Conservation (phyloP, 2,797 vertebrate species). For the Hydrocynus forskahlii region DNA sequence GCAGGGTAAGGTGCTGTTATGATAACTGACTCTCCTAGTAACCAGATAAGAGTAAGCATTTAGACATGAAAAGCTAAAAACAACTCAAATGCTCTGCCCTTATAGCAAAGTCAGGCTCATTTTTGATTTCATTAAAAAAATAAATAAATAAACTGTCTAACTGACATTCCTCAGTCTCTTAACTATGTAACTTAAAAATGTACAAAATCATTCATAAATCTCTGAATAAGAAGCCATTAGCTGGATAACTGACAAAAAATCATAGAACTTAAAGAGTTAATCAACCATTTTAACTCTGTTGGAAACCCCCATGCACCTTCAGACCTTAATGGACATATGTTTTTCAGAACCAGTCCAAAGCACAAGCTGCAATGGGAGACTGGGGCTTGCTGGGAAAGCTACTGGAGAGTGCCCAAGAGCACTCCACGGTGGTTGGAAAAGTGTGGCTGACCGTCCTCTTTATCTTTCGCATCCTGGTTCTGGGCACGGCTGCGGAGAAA, state of each 20-base stretch:
- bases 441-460: constrained; percentile 89
- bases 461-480: constrained; percentile 86
- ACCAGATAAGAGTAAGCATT: constrained; percentile 28
- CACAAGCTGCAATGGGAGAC: constrained; percentile 82
- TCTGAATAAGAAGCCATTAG: neutral
- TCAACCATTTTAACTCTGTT: neutral
- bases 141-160: too few species aligned
- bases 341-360: constrained; percentile 23
- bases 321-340: constrained; percentile 17
- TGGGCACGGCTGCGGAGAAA: constrained; percentile 84
- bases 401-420: constrained; percentile 87
- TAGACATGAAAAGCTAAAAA: neutral
- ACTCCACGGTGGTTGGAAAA: constrained; percentile 87
- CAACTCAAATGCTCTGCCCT: too few species aligned
- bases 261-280: neutral
- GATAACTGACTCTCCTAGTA: constrained; percentile 6
- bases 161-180: neutral
- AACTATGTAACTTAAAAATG: neutral
- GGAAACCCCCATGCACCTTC: neutral
- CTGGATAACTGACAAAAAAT: neutral
- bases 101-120: too few species aligned
- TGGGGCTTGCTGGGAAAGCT: constrained; percentile 88
- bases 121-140: too few species aligned
- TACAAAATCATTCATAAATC: neutral
- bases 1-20: constrained; percentile 20